Conservation (phyloP, 2,113 vertebrate species). For the Plecotus auritus region DNA sequence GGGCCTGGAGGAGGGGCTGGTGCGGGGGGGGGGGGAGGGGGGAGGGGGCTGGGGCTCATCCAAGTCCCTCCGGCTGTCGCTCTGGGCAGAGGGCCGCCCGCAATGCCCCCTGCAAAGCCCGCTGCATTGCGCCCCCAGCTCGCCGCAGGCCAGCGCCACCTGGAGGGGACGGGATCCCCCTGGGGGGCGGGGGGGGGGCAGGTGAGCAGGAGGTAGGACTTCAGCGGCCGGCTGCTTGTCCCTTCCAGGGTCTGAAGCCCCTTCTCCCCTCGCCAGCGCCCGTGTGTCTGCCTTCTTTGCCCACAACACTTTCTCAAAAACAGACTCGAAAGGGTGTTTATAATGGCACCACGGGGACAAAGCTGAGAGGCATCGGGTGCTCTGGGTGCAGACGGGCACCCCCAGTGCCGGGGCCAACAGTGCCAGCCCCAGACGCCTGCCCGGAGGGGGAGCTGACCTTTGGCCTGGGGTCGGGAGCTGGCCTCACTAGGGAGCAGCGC, state of each 20-base stretch:
- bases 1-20: no score
- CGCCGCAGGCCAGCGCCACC: background rate
- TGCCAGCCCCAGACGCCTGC: background rate
- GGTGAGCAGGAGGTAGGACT: accelerated
- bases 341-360: background rate
- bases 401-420: no score
- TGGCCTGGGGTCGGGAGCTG: background rate
- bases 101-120: background rate
- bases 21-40: no score
- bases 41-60: no score
- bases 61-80: background rate
- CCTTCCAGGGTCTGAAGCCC: accelerated
- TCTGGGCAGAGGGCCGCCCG: accelerated
- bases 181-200: accelerated
- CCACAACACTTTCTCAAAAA: background rate
- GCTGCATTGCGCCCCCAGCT: constrained; percentile 16
- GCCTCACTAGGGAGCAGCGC: accelerated
- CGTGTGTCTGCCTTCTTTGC: background rate
- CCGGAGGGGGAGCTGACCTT: background rate
- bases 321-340: background rate
- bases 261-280: accelerated
- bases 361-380: no score
- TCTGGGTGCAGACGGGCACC: background rate
- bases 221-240: accelerated
- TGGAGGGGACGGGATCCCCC: background rate